These are phyloP conservation scores for Charina bottae DNA, from an alignment of 2,113 vertebrate genomes.

Conservation along the genomic window DNA sequence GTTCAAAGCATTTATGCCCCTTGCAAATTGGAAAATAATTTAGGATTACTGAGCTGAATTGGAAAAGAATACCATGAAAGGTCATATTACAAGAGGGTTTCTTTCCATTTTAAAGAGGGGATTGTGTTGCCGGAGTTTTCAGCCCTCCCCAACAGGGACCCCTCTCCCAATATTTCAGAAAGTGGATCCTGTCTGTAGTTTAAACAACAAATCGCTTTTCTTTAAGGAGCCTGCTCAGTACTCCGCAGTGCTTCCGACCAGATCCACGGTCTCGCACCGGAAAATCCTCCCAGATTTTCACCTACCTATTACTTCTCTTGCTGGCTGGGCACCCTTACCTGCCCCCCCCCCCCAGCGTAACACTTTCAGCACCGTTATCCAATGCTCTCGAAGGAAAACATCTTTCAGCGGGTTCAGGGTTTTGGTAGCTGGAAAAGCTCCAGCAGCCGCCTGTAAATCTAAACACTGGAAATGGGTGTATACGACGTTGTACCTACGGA, in stretches of 20 bases:
- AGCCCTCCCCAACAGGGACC: constrained; percentile 17
- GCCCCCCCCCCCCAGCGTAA: constrained; percentile 6
- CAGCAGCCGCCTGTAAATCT: constrained; percentile 64
- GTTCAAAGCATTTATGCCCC: background rate
- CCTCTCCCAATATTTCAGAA: constrained; percentile 56
- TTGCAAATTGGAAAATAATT: background rate
- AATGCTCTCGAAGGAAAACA: constrained; percentile 61
- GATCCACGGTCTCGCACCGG: constrained; percentile 2
- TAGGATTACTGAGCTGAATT: background rate
- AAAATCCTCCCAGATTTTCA: constrained; percentile 26
- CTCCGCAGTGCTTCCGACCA: constrained; percentile 32
- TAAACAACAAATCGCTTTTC: constrained; percentile 55
- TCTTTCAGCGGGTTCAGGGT: constrained; percentile 62
- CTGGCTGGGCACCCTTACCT: background rate
- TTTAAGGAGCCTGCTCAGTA: background rate
- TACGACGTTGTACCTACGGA: constrained; percentile 55
- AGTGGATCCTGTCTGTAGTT: constrained; percentile 35
- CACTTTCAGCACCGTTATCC: constrained; percentile 60
- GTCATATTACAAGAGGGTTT: constrained; percentile 12
- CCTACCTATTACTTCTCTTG: constrained; percentile 39
- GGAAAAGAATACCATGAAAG: background rate
- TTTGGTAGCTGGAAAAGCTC: constrained; percentile 67
- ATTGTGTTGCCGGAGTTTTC: constrained; percentile 32
- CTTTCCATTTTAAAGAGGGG: constrained; percentile 62
- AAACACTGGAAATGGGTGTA: constrained; percentile 71